These are phyloP conservation scores for Melanotaenia pygmaea DNA, from an alignment of 2,797 vertebrate species.

Conservation along the genomic window DNA sequence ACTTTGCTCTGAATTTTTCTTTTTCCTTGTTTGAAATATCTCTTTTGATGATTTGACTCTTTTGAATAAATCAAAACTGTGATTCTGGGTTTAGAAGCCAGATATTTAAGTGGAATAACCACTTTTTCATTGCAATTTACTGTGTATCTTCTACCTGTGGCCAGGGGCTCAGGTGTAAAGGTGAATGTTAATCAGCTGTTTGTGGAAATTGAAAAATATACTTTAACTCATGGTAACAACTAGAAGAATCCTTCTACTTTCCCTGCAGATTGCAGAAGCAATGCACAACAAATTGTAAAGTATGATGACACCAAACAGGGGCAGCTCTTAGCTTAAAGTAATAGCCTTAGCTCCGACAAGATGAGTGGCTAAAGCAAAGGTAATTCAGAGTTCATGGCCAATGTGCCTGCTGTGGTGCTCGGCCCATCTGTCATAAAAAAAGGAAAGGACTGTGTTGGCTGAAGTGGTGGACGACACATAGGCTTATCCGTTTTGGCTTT, in stretches of 20 bases:
- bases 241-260: too few relatives aligned
- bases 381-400: slow-evolving; percentile 75
- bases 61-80: too few relatives aligned
- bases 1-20: too few relatives aligned
- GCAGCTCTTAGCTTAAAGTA: background rate
- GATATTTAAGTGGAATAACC: too few relatives aligned
- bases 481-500: slow-evolving; percentile 55
- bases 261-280: background rate
- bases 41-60: too few relatives aligned
- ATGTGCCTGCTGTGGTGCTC: slow-evolving; percentile 63
- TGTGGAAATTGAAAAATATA: too few relatives aligned
- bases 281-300: background rate
- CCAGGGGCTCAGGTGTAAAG: background rate
- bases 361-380: slow-evolving; percentile 67
- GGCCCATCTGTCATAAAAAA: slow-evolving; percentile 66
- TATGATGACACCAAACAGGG: background rate
- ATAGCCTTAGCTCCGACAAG: background rate
- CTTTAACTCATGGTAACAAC: too few relatives aligned
- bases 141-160: too few relatives aligned
- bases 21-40: too few relatives aligned
- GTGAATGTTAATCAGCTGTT: background rate
- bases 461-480: slow-evolving; percentile 44
- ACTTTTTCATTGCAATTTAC: background rate
- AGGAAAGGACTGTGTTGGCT: slow-evolving; percentile 51
- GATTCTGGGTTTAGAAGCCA: too few relatives aligned